Evolutionary conservation across 2,797 vertebrate species (phyloP).

Genomic region (Avahi laniger): DNA sequence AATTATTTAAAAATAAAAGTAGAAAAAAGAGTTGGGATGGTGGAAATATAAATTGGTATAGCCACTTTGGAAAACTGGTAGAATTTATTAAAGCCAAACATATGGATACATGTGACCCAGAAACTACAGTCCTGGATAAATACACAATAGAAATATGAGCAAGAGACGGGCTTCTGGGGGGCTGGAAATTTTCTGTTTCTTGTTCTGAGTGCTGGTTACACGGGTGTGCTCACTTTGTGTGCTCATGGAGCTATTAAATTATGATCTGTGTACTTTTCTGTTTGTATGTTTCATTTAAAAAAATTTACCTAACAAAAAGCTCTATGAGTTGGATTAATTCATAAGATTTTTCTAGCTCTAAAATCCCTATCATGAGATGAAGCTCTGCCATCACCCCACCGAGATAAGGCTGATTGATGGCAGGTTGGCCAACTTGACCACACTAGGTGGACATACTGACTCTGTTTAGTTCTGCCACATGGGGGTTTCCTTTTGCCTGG

Average conservation of each 20-base stretch:
- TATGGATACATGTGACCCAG: neutral
- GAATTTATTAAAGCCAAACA: neutral
- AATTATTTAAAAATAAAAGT: conserved; percentile 19
- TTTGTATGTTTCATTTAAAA: neutral
- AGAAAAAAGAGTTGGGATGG: neutral
- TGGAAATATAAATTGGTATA: neutral
- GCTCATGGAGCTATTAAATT: neutral
- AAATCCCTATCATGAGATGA: neutral
- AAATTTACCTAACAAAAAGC: neutral
- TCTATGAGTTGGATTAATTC: neutral
- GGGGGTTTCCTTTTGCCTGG: neutral
- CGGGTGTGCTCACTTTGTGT: neutral
- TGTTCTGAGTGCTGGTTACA: neutral
- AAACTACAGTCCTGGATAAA: neutral
- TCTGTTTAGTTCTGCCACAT: neutral
- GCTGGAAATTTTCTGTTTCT: neutral
- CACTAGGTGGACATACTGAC: accelerated
- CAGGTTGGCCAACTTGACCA: neutral
- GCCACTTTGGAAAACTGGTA: neutral
- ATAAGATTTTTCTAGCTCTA: neutral
- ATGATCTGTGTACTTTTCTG: neutral
- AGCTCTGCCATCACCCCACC: neutral
- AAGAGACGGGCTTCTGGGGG: neutral
- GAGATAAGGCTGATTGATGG: neutral
- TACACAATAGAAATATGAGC: neutral